A percentile compares a stretch with the other conserved stretches of the same genome.
Conservation (phyloP, 2,113 vertebrate species). For the Eolophus roseicapilla region DNA sequence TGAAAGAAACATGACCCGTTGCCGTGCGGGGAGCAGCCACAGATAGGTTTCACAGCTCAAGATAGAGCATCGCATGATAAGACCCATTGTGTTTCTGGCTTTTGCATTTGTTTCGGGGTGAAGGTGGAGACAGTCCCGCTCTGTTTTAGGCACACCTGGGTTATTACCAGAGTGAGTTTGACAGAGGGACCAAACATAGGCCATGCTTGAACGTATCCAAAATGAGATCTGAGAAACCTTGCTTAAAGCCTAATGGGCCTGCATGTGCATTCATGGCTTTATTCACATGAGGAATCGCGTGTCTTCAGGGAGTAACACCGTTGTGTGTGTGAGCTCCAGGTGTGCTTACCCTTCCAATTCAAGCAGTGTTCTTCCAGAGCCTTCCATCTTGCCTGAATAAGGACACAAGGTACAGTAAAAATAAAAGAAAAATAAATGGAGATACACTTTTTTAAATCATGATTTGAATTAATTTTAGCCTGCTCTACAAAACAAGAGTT, state of each 20-base stretch:
- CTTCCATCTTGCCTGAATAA: background rate
- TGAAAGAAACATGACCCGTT: background rate
- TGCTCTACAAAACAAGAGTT: conserved; percentile 30
- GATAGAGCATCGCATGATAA: background rate
- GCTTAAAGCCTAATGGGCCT: background rate
- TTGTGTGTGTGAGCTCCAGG: background rate
- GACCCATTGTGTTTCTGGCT: background rate
- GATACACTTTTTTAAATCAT: background rate
- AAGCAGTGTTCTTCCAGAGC: background rate
- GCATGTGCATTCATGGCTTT: fast-evolving
- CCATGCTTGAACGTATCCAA: fast-evolving
- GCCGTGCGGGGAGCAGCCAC: background rate
- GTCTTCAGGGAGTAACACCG: background rate
- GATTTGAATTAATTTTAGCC: conserved; percentile 48
- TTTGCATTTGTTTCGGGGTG: fast-evolving
- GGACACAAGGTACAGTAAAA: background rate
- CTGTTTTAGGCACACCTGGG: background rate
- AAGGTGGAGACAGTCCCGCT: background rate
- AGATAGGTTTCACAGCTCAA: background rate
- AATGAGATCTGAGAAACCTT: background rate
- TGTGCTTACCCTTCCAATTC: background rate
- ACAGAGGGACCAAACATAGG: fast-evolving
- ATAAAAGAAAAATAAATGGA: background rate
- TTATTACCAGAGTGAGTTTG: background rate
- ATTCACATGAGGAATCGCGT: fast-evolving